phyloP scores from a whole-genome alignment of 2,888 invertebrate genomes.

The Eumerus sabulonum region DNA sequence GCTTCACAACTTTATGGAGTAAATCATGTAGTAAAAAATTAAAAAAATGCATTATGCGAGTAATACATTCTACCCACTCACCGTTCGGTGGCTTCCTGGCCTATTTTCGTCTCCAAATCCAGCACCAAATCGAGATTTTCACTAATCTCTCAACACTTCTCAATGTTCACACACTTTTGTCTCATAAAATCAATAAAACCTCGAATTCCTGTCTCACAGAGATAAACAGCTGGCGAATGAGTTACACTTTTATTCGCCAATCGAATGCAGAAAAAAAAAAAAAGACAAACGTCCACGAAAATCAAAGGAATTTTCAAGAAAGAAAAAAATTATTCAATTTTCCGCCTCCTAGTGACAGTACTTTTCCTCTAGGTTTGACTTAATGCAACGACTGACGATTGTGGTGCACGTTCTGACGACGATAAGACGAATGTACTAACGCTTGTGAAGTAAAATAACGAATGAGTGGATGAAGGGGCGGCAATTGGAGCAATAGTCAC shows the following conservation, averaged over 20 bases:
- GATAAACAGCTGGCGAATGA: not conserved
- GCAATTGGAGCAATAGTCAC: conserved; percentile 5
- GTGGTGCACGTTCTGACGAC: conserved; percentile 16
- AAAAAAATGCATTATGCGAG: no score
- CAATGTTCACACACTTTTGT: conserved; percentile 11
- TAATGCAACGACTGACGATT: conserved; percentile 9
- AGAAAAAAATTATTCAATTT: conserved; percentile 10
- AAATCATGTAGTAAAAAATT: no score
- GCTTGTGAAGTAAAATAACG: conserved; percentile 41
- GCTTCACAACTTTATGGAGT: no score
- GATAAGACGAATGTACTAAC: conserved; percentile 46
- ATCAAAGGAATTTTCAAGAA: conserved; percentile 14
- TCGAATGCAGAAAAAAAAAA: conserved; percentile 15
- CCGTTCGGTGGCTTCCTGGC: conserved; percentile 15
- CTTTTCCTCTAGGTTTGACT: conserved; percentile 30
- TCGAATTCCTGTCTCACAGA: conserved; percentile 5
- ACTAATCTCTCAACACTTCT: conserved; percentile 8
- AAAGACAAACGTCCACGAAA: conserved; percentile 28
- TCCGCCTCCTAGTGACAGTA: conserved; percentile 28
- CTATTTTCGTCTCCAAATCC: no score
- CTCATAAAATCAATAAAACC: conserved; percentile 50
- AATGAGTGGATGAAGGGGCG: conserved; percentile 33
- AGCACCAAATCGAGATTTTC: conserved; percentile 8
- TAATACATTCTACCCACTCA: conserved; percentile 14
- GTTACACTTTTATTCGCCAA: conserved; percentile 8